Conservation (phyloP, 2,113 vertebrate species). For the Micromys minutus region DNA sequence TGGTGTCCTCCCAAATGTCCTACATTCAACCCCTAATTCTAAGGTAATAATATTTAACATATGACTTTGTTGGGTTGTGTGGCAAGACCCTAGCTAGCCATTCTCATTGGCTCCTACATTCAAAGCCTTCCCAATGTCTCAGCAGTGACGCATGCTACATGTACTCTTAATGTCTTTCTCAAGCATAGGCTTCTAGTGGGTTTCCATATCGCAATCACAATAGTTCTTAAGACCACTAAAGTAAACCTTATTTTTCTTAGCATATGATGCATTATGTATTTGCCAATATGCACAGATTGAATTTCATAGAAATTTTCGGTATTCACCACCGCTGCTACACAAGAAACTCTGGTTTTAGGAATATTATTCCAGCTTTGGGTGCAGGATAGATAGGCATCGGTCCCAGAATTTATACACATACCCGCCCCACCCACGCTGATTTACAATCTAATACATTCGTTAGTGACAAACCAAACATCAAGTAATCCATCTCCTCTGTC, state of each 20-base stretch:
- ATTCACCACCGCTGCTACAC: not conserved
- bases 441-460: not conserved
- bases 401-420: not conserved
- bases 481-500: not conserved
- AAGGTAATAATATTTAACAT: not conserved
- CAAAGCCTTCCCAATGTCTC: not conserved
- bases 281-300: not conserved
- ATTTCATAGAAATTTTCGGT: not conserved
- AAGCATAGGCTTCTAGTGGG: not conserved
- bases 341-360: not conserved
- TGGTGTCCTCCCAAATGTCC: not conserved
- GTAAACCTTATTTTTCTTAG: not conserved
- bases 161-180: not conserved
- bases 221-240: not conserved
- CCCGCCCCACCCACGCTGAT: not conserved
- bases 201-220: not conserved
- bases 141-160: not conserved
- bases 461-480: not conserved
- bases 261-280: not conserved
- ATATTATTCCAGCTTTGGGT: not conserved
- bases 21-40: not conserved
- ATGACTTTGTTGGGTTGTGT: not conserved
- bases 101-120: not conserved
- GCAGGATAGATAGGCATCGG: not conserved
- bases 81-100: not conserved